Evolutionary conservation across 2,888 invertebrate genomes (phyloP).

Genomic region (Parnassius mnemosyne): DNA sequence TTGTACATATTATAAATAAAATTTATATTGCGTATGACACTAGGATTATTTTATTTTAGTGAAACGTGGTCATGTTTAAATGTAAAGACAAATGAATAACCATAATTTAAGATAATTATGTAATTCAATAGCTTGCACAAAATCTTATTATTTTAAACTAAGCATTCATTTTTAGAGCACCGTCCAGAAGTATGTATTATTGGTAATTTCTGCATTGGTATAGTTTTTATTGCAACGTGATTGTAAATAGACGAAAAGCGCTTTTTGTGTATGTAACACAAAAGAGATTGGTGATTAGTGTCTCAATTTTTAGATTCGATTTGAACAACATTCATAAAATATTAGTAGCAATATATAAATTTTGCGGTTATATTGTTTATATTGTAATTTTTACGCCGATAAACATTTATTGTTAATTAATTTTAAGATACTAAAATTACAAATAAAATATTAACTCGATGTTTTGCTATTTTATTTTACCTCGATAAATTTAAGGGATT

Average conservation of each 20-base stretch:
- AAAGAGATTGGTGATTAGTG: too few species aligned
- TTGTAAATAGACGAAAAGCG: too few species aligned
- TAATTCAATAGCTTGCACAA: conserved; percentile 10
- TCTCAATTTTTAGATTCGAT: too few species aligned
- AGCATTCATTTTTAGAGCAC: conserved; percentile 1
- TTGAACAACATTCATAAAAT: background rate
- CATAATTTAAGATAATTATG: conserved; percentile 2
- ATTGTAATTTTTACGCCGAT: conserved; percentile 27
- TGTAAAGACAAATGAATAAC: background rate
- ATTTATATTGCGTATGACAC: conserved; percentile 4
- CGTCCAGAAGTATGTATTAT: background rate
- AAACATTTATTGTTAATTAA: conserved; percentile 62
- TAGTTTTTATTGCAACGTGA: too few species aligned
- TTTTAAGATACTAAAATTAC: conserved; percentile 57
- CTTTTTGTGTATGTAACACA: too few species aligned
- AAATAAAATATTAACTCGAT: conserved; percentile 46
- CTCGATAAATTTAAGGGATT: too few species aligned
- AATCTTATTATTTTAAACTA: conserved; percentile 1
- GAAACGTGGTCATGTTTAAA: background rate
- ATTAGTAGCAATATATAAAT: conserved; percentile 5
- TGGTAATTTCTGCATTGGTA: background rate
- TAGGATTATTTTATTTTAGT: conserved; percentile 7
- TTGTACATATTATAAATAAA: conserved; percentile 22
- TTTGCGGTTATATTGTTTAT: conserved; percentile 13
- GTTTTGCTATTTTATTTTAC: conserved; percentile 6